These are phyloP conservation scores for Vulpes ferrilata DNA, from an alignment of 2,113 vertebrate genomes.

Conservation along the genomic window DNA sequence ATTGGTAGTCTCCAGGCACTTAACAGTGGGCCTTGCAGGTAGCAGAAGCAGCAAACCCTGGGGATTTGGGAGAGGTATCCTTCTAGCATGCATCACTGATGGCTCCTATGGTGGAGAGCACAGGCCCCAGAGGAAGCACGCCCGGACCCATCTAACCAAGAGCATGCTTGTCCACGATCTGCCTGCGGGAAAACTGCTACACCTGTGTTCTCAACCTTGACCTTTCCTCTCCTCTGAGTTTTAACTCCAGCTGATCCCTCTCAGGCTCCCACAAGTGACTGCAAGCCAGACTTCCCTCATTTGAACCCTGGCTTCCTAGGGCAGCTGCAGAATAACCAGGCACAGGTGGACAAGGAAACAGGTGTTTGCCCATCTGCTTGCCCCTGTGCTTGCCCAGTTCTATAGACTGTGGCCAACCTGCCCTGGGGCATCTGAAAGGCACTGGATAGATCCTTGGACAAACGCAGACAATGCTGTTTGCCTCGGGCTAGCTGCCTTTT, in stretches of 20 bases:
- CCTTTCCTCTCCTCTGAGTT: not conserved
- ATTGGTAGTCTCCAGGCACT: not conserved
- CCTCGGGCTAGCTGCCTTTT: not conserved
- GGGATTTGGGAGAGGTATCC: not conserved
- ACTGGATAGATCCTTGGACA: slow-evolving; percentile 15
- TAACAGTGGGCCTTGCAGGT: not conserved
- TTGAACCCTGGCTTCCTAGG: not conserved
- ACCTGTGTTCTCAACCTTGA: not conserved
- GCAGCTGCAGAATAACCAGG: not conserved
- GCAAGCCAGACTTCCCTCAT: not conserved
- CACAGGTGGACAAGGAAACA: not conserved
- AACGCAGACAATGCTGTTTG: not conserved
- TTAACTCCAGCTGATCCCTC: not conserved
- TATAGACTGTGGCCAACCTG: not conserved
- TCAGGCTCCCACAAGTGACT: fast-evolving
- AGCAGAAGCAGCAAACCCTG: not conserved
- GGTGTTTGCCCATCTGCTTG: not conserved
- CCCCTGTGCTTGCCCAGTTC: not conserved
- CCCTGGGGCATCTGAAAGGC: not conserved
- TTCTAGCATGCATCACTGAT: too few relatives aligned
- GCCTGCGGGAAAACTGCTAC: fast-evolving
- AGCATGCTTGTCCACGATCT: not conserved
- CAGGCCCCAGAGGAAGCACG: not conserved
- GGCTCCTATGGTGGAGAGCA: not conserved
- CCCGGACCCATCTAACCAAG: too few relatives aligned